phyloP scores from a whole-genome alignment of 1,140 invertebrate genomes.

The Delia radicum region DNA sequence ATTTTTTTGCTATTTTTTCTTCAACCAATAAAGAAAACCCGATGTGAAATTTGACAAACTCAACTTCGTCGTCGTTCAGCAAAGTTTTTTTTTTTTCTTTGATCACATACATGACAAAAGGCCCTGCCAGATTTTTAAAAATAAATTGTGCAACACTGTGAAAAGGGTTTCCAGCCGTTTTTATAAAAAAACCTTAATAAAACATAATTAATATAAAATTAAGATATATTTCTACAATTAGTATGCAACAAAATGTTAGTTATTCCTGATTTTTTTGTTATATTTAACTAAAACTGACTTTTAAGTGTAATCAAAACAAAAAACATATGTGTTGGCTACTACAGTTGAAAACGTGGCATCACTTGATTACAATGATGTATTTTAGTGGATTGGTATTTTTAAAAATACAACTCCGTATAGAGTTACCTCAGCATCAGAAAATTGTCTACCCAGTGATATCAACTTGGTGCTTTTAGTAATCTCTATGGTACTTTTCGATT shows the following conservation, averaged over 20 bases:
- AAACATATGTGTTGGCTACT: background rate
- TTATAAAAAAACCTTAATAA: no score
- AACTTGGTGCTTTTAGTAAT: no score
- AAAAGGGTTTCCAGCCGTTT: background rate
- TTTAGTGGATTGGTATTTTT: no score
- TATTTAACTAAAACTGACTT: no score
- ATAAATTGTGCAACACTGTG: conserved; percentile 10
- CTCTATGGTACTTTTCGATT: no score
- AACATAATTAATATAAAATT: background rate
- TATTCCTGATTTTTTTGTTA: background rate
- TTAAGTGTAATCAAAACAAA: background rate
- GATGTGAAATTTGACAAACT: conserved; percentile 23
- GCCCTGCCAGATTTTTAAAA: background rate
- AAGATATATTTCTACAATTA: no score
- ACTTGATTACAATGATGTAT: background rate
- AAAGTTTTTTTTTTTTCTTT: conserved; percentile 7
- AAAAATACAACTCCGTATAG: no score
- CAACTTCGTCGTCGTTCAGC: conserved; percentile 19
- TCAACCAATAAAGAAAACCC: conserved; percentile 10
- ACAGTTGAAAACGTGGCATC: background rate
- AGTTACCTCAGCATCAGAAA: no score
- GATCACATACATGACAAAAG: background rate
- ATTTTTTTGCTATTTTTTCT: background rate
- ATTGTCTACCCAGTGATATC: no score
- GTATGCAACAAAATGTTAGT: no score